Evolutionary conservation across 2,797 vertebrate species (phyloP).

Genomic region (Synanceia verrucosa): DNA sequence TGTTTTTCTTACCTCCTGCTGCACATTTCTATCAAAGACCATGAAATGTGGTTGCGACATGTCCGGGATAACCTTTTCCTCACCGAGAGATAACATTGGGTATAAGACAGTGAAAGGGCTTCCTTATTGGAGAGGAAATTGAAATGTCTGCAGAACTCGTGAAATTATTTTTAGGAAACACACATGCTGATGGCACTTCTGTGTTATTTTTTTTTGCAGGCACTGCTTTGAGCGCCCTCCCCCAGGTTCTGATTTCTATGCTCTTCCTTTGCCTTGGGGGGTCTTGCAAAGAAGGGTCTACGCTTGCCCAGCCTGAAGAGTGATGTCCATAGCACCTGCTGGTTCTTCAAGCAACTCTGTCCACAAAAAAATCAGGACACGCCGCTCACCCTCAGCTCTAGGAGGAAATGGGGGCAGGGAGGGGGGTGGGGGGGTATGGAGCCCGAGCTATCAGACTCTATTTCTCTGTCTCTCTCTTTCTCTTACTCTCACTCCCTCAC

Average conservation of each 20-base stretch:
- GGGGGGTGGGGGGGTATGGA: constrained; percentile 75
- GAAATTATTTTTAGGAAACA: constrained; percentile 27
- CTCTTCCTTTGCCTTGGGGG: constrained; percentile 89
- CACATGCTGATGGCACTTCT: constrained; percentile 30
- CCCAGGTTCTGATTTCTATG: constrained; percentile 88
- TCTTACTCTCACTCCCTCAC: constrained; percentile 73
- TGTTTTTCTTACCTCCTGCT: constrained; percentile 57
- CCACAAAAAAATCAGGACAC: constrained; percentile 87
- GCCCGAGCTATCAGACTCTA: constrained; percentile 83
- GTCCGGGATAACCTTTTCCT: constrained; percentile 36
- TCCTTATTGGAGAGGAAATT: constrained; percentile 47
- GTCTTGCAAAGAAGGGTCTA: constrained; percentile 84
- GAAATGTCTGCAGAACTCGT: constrained; percentile 42
- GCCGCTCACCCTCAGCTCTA: constrained; percentile 86
- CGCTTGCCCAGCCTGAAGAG: constrained; percentile 86
- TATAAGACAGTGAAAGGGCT: constrained; percentile 7
- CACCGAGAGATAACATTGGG: constrained; percentile 28
- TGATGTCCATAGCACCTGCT: constrained; percentile 88
- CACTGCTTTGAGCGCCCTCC: constrained; percentile 84
- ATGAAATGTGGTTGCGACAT: constrained; percentile 59
- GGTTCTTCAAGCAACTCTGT: constrained; percentile 90
- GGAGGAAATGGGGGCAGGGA: constrained; percentile 80
- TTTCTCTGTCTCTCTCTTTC: constrained; percentile 82
- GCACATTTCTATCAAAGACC: constrained; percentile 42
- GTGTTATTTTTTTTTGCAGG: constrained; percentile 75